phyloP scores from a whole-genome alignment of 2,797 vertebrate genomes.

The Lemur catta region DNA sequence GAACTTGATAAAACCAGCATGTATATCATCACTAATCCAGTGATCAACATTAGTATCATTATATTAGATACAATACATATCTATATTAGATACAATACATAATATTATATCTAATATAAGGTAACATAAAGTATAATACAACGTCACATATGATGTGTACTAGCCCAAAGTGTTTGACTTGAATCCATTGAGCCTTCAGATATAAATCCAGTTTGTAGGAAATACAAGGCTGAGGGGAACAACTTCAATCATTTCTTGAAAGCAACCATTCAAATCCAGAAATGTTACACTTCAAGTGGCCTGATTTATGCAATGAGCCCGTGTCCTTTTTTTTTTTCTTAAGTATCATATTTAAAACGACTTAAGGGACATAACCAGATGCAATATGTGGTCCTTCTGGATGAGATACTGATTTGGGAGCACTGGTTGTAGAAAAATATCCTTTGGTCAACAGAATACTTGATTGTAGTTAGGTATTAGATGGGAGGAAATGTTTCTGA shows the following conservation, averaged over 20 bases:
- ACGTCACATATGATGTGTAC: background rate
- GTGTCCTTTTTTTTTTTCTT: background rate
- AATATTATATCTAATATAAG: background rate
- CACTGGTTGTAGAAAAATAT: background rate
- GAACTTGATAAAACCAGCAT: background rate
- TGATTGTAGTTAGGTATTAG: slow-evolving; percentile 1
- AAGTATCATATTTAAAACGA: background rate
- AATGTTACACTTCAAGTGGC: background rate
- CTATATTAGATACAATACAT: too few species aligned
- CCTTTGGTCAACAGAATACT: background rate
- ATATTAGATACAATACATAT: too few species aligned
- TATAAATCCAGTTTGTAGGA: background rate
- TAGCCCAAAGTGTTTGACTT: background rate
- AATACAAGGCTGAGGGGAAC: background rate
- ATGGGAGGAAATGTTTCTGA: background rate
- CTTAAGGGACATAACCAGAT: background rate
- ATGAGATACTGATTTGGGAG: slow-evolving; percentile 10
- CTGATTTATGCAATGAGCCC: background rate
- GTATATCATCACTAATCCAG: background rate
- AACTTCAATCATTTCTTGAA: background rate
- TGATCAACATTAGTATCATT: background rate
- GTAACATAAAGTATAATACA: background rate
- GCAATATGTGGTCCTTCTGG: background rate
- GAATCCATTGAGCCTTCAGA: background rate
- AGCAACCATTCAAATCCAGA: slow-evolving; percentile 28